phyloP scores from a whole-genome alignment of 2,888 invertebrate genomes.

The Synanthedon formicaeformis region DNA sequence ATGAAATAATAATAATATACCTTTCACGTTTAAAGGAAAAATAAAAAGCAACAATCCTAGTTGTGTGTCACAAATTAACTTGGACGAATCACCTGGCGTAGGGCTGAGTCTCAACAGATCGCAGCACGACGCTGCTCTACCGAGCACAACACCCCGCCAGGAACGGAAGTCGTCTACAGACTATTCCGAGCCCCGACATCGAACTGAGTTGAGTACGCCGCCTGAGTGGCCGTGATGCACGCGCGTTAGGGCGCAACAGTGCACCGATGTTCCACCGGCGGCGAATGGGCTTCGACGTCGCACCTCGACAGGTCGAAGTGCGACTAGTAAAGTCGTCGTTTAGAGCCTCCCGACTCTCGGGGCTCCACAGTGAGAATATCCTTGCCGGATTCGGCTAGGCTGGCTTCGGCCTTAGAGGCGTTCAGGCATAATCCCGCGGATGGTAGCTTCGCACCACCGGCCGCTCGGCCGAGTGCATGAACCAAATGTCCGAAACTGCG shows the following conservation, averaged over 20 bases:
- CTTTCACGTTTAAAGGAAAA: too few relatives aligned
- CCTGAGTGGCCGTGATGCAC: too few relatives aligned
- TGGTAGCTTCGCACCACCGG: neutral
- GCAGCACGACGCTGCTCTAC: slow-evolving; percentile 31
- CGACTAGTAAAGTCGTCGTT: slow-evolving; percentile 37
- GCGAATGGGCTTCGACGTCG: too few relatives aligned
- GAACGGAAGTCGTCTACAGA: slow-evolving; percentile 16
- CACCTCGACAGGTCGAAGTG: too few relatives aligned
- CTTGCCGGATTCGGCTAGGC: neutral
- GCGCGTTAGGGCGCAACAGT: too few relatives aligned
- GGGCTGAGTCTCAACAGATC: slow-evolving; percentile 73
- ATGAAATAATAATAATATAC: too few relatives aligned
- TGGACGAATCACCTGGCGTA: slow-evolving; percentile 19
- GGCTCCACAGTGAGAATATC: neutral
- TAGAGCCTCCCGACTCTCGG: slow-evolving; percentile 49
- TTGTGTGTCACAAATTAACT: slow-evolving; percentile 2
- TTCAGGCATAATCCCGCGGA: neutral
- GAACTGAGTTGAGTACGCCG: slow-evolving; percentile 1
- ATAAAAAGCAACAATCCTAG: too few relatives aligned
- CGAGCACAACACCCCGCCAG: too few relatives aligned
- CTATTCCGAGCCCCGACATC: slow-evolving; percentile 60
- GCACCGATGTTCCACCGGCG: too few relatives aligned
- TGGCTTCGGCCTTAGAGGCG: neutral
- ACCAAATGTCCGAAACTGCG: slow-evolving; percentile 66
- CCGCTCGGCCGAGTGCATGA: neutral